Base-by-base conservation (phyloP, 2,797 vertebrate genomes). In the Hippocampus kuda region DNA sequence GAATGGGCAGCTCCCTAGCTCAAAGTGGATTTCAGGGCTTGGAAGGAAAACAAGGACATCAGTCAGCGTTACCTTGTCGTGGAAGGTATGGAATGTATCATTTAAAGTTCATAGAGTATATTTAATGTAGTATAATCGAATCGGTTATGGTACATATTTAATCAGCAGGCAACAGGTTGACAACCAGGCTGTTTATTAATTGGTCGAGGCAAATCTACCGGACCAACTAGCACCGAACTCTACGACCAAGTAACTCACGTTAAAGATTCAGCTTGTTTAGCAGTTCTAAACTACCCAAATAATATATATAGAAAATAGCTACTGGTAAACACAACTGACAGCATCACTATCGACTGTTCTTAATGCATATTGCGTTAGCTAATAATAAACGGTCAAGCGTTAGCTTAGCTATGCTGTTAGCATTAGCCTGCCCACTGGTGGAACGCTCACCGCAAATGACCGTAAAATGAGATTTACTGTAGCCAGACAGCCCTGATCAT, bases 21-120 rank as follows among this genome's bases (percentile, higher is more conserved):
- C 57, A 91, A 88, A 91, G 89, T 92, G 87, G 90, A 90, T 90
- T 91, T 91, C 84, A 83, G 88, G 85, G 86, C 85, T 90, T 86
- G 85, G 83, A 73, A 91, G 85, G 88, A 91, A 92, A 92, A 91
- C 85, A 91, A 90, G 91, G 89, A 85, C 86, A 83, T 79, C 80
- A 71, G 87, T 87, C 78, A 84, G 77, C 84, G 70, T 72, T 88
- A 80, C 81, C 83, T 81, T 83, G 81, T 70, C 70, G 79, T 81
- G 77, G 78, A 89, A 91, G 91, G 91, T 92, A 90, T 75, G 85
- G 63, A 78, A 79, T 82, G 48, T 68, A 46, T 59, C 67, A 60
- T 82, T 86, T 83, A 81, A 90, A 90, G 83, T 89, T 87, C 76
- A 72, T 65, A 46, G 54, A 74, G 48, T 64, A 22, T 67, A 30